phyloP scores from a whole-genome alignment of 1,140 invertebrate genomes.

The Euwallacea fornicatus region DNA sequence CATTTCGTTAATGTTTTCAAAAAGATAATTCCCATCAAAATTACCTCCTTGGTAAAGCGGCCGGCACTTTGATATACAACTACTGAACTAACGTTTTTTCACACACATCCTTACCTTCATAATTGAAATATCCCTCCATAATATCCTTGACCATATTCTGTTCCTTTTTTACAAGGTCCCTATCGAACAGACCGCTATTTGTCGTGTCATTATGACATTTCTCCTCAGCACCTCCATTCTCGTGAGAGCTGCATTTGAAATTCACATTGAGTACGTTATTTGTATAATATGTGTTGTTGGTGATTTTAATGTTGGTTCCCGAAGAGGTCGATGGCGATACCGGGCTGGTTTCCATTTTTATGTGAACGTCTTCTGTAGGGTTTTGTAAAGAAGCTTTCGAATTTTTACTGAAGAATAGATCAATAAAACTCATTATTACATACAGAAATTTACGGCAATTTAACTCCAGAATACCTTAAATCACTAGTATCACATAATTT shows the following conservation, averaged over 20 bases:
- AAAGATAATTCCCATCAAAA: too few relatives aligned
- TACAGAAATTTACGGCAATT: too few relatives aligned
- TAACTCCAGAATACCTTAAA: slow-evolving; percentile 16
- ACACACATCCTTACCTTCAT: slow-evolving; percentile 20
- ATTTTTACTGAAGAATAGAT: too few relatives aligned
- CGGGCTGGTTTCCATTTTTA: not conserved
- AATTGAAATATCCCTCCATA: slow-evolving; percentile 32
- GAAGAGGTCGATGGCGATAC: not conserved
- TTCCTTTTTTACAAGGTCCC: slow-evolving; percentile 42
- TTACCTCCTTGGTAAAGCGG: too few relatives aligned
- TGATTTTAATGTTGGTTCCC: slow-evolving; percentile 18
- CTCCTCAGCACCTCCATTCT: not conserved
- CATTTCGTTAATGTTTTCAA: too few relatives aligned
- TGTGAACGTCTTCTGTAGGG: too few relatives aligned
- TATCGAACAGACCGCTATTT: slow-evolving; percentile 39
- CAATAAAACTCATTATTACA: too few relatives aligned
- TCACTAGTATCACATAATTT: slow-evolving; percentile 39
- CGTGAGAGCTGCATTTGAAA: slow-evolving; percentile 12
- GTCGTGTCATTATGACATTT: slow-evolving; percentile 20
- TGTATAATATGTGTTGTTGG: slow-evolving; percentile 28
- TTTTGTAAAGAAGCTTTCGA: too few relatives aligned
- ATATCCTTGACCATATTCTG: slow-evolving; percentile 40
- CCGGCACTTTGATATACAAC: too few relatives aligned
- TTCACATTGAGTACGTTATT: slow-evolving; percentile 30
- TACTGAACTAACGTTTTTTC: too few relatives aligned